Evolutionary conservation across 2,888 invertebrate species (phyloP), one percentile per base, ranked within the genome.

Genomic region (Chrysolina americana): DNA sequence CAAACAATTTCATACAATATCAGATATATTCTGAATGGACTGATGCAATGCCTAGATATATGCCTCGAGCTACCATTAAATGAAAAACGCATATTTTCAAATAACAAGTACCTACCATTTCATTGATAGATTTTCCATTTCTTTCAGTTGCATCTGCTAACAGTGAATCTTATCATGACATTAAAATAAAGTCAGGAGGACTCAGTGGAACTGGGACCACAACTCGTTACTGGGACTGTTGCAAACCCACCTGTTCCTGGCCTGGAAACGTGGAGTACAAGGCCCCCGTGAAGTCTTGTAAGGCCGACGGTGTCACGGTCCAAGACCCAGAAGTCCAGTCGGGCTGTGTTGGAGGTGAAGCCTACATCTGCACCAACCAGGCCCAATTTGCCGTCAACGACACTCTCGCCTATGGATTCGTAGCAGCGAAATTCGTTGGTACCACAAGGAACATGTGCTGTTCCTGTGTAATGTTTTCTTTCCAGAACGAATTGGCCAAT

Each of bases 211-310:
- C 56, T 11, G 79, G 77, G 10, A 77, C 63, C 4, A 79, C 78
- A 4, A 78, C 79, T n/a, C 68, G 76, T 1, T 79, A 81, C 74
- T 81, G 81, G 81, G 81, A 81, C 72, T 81, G 81, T 59, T 81
- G 81, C 53, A 81, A 81, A 65, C 79, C 81, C n/a, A 71, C 78
- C 10, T 81, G 81, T 21, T 65, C 81, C 8, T 81, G 79, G 80
- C 59, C 68, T 15, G 80, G 70, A 28, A 77, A 78, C 63, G 66
- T 77, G 6, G 64, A 71, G 0, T 64, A 71, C 65, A 62, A 56
- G 44, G 56, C 63, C 5, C 78, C 80, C 17, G 76, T 80, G 0
- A 41, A 17, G 23, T 72, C 78, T 2, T 81, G 80, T 48, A 69
- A 66, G 21, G 74, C 74, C 28, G 79, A 80, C 53, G 81, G 80